Conservation (phyloP, 2,888 invertebrate genomes). For the Himalopsyche kuldschensis region DNA sequence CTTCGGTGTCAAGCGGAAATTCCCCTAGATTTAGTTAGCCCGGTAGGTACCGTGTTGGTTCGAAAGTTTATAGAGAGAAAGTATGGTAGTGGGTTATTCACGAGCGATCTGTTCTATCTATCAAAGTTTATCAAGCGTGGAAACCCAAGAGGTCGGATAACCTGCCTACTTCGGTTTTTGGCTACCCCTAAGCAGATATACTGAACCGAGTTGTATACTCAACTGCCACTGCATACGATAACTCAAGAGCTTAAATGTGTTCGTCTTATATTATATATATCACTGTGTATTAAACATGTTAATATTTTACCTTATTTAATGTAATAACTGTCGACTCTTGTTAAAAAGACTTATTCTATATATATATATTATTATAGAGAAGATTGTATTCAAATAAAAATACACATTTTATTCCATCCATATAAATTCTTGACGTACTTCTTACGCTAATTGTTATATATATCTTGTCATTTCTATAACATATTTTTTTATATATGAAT, state of each 20-base stretch:
- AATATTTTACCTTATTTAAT: no score
- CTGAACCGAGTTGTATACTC: background rate
- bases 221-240: background rate
- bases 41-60: background rate
- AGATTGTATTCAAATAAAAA: no score
- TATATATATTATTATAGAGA: no score
- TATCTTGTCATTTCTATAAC: no score
- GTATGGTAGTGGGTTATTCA: conserved; percentile 27
- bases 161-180: background rate
- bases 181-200: background rate
- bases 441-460: no score
- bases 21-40: background rate
- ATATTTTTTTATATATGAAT: no score
- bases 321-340: no score
- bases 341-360: no score
- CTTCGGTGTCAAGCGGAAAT: background rate
- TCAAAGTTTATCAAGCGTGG: conserved; percentile 35
- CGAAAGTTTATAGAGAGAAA: background rate
- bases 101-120: conserved; percentile 27
- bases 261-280: background rate
- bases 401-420: no score
- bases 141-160: conserved; percentile 12
- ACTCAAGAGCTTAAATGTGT: background rate
- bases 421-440: no score
- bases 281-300: no score